Base-by-base conservation (phyloP, 2,888 invertebrate species). In the Xanthorhoe designata region DNA sequence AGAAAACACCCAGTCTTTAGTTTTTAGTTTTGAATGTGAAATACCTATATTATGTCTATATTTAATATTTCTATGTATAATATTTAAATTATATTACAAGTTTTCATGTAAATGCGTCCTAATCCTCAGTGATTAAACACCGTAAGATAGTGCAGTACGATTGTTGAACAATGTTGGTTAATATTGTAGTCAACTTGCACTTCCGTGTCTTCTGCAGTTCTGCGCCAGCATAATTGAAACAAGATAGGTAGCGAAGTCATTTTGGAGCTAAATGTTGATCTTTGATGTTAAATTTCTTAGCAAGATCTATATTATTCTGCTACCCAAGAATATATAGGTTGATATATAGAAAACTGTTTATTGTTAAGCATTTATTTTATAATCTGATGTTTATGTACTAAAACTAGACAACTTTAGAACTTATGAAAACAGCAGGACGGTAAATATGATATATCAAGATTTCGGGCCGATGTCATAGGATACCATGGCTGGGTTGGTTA, bases 51-150 rank as follows among this genome's bases (percentile, higher is more conserved):
- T n/a, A n/a, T n/a, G n/a, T n/a, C n/a, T n/a, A n/a, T n/a, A n/a
- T n/a, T n/a, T n/a, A n/a, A n/a, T n/a, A n/a, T n/a, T n/a, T n/a
- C n/a, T n/a, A n/a, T n/a, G n/a, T n/a, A 32, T 32, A 1, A 32
- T 32, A 32, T 13, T 42, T 4, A 38, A 9, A 38, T 13, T 13
- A 2, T 13, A 17, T 13, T 47, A 42, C 66, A 42, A 58, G 13
- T 58, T 58, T 54, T 8, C 4, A 45, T 57, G 42, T 45, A 59
- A 74, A 73, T 69, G 70, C 65, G 62, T 66, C 70, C 63, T 72
- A 72, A 78, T 76, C 70, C 69, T 61, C 60, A 57, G 50, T 73
- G 73, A 75, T 77, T 76, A 77, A 75, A 71, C 70, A 71, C 67
- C 73, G 65, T 24, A 69, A 32, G 32, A 32, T 7, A 75, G 61